These are phyloP conservation scores for Clistopyga incitator DNA, from an alignment of 2,888 invertebrate species.

Conservation along the genomic window DNA sequence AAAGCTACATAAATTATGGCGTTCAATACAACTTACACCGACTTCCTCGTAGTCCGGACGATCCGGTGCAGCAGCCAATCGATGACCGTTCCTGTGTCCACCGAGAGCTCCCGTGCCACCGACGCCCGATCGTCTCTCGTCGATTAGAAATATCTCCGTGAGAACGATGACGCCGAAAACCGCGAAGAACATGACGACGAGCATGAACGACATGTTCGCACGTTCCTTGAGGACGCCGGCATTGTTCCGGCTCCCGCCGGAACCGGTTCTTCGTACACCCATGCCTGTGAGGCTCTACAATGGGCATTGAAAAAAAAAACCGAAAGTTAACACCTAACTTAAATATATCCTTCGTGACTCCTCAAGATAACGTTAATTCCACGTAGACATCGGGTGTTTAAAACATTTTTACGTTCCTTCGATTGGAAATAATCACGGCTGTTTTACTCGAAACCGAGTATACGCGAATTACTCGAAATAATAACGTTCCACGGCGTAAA, in stretches of 20 bases:
- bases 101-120: slow-evolving; percentile 86
- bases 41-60: slow-evolving; percentile 90
- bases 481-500: too few species aligned
- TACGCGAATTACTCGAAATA: too few species aligned
- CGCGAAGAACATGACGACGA: slow-evolving; percentile 95
- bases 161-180: slow-evolving; percentile 95
- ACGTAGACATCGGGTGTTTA: too few species aligned
- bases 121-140: slow-evolving; percentile 85
- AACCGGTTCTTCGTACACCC: slow-evolving; percentile 85
- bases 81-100: slow-evolving; percentile 84
- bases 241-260: slow-evolving; percentile 84
- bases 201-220: slow-evolving; percentile 95
- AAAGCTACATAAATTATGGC: too few species aligned
- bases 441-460: too few species aligned
- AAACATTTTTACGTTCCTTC: too few species aligned
- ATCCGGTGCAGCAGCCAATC: slow-evolving; percentile 85
- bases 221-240: slow-evolving; percentile 89
- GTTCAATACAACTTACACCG: slow-evolving; percentile 75
- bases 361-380: too few species aligned
- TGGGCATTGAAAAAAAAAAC: background rate
- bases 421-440: background rate
- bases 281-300: slow-evolving; percentile 76
- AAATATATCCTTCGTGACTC: too few species aligned
- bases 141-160: slow-evolving; percentile 92
- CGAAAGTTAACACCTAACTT: too few species aligned